Evolutionary conservation across 2,797 vertebrate genomes (phyloP).

Genomic region (Cygnus olor): DNA sequence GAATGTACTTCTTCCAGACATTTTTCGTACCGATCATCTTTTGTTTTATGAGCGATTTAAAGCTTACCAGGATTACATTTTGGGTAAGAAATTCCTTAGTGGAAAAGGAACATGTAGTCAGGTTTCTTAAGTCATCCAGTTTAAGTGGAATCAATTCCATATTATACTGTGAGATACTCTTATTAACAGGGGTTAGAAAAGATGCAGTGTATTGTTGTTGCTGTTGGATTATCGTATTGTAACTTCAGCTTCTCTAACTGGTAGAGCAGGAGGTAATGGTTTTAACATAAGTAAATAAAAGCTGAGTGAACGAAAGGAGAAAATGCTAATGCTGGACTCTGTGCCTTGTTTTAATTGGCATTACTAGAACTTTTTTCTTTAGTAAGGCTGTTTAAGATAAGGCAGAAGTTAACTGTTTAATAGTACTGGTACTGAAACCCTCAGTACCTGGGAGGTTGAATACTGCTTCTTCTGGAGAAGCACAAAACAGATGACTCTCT

Average conservation of each 20-base stretch:
- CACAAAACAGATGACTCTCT: background rate
- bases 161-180: background rate
- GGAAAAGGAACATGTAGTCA: background rate
- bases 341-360: background rate
- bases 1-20: slow-evolving; percentile 82
- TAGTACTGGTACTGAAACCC: background rate
- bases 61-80: slow-evolving; percentile 93
- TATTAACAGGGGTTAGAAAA: background rate
- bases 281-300: background rate
- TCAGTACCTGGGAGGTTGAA: background rate
- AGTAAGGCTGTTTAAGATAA: background rate
- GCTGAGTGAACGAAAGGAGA: background rate
- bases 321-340: background rate
- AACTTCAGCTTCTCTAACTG: background rate
- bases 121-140: background rate
- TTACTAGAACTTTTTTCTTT: background rate
- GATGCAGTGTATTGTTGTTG: background rate
- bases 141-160: background rate
- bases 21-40: slow-evolving; percentile 88
- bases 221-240: background rate
- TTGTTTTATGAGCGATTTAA: slow-evolving; percentile 94
- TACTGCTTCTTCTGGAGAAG: background rate
- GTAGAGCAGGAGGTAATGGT: background rate
- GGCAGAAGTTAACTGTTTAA: background rate
- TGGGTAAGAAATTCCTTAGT: slow-evolving; percentile 81